Percentiles rank a stretch among this genome's conserved stretches.
These are phyloP conservation scores for Zapornia atra DNA, from an alignment of 2,113 vertebrate genomes.

Conservation along the genomic window DNA sequence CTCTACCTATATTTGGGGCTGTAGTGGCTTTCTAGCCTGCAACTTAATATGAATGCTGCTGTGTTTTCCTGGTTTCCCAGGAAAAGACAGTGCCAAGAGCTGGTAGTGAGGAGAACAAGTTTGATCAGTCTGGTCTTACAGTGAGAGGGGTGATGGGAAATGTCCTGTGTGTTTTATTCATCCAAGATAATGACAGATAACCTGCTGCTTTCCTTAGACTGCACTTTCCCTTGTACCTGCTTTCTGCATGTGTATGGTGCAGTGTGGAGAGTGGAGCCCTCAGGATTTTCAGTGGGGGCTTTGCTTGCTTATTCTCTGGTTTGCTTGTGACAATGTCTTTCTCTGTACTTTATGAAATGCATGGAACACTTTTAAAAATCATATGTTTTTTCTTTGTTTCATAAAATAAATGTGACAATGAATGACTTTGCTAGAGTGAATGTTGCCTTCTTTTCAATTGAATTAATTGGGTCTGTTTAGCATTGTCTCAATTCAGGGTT, in stretches of 20 bases:
- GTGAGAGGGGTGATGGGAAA: background rate
- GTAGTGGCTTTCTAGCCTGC: background rate
- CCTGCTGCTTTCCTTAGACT: background rate
- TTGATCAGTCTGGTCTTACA: background rate
- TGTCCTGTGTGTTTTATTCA: background rate
- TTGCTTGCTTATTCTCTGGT: background rate
- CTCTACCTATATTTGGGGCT: background rate
- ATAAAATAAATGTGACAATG: constrained; percentile 32
- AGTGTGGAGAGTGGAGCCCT: background rate
- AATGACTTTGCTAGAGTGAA: background rate
- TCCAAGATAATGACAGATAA: background rate
- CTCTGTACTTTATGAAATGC: constrained; percentile 23
- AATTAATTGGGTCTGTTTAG: background rate
- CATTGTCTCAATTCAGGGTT: background rate
- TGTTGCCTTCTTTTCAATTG: constrained; percentile 14
- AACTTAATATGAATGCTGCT: background rate
- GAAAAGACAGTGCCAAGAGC: background rate
- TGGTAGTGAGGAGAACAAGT: background rate
- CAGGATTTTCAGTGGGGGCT: background rate
- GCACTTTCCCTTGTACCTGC: background rate
- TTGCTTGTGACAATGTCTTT: background rate
- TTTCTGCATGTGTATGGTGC: background rate
- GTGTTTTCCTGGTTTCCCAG: background rate
- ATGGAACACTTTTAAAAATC: background rate
- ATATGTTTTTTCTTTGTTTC: constrained; percentile 1